These are phyloP conservation scores for Coilia nasus DNA, from an alignment of 2,797 vertebrate genomes.

Conservation along the genomic window DNA sequence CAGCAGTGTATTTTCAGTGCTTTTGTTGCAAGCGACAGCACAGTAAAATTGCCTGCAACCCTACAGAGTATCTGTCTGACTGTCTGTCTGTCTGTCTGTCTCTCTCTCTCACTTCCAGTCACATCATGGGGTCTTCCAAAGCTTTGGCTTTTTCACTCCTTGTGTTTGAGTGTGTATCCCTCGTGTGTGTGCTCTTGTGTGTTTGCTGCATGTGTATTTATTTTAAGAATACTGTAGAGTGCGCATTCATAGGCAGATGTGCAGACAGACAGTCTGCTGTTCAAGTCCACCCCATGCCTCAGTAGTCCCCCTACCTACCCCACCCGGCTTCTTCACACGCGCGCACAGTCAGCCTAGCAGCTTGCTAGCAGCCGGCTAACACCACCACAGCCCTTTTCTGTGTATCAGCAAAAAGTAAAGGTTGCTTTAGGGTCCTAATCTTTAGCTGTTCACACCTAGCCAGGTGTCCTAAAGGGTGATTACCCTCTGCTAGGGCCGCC, in stretches of 20 bases:
- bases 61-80: conserved; percentile 12
- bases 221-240: background rate
- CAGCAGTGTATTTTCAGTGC: conserved; percentile 72
- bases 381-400: background rate
- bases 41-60: conserved; percentile 52
- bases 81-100: conserved; percentile 45
- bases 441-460: conserved; percentile 19
- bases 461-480: conserved; percentile 19
- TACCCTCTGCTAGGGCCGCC: background rate
- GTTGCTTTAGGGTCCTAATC: conserved; percentile 5
- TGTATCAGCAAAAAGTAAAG: background rate
- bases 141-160: background rate
- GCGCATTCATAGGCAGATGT: background rate
- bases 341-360: too few species aligned
- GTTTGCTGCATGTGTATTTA: background rate
- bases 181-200: too few species aligned
- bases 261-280: background rate
- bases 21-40: conserved; percentile 65
- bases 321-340: too few species aligned
- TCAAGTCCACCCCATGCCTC: background rate
- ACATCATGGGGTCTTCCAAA: too few species aligned
- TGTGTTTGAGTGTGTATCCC: background rate
- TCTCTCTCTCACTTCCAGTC: conserved; percentile 28
- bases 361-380: background rate
- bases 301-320: too few species aligned